These are phyloP conservation scores for Drosophila atripex DNA, from an alignment of 2,888 invertebrate genomes.

Conservation along the genomic window DNA sequence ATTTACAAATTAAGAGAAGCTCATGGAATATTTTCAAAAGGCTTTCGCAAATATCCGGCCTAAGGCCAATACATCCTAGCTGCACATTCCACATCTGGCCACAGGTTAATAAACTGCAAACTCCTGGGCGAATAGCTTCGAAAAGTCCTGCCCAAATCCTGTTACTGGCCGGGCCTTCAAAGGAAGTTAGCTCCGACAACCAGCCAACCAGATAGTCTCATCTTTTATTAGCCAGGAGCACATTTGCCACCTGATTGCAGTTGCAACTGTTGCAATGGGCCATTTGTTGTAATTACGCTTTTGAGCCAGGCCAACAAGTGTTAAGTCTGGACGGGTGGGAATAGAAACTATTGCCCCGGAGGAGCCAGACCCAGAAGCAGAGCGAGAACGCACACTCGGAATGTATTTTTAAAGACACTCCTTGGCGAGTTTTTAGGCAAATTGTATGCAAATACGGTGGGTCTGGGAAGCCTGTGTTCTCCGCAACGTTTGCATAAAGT, in stretches of 20 bases:
- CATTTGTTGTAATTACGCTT: slow-evolving; percentile 78
- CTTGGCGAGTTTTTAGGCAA: slow-evolving; percentile 76
- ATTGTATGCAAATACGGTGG: slow-evolving; percentile 73
- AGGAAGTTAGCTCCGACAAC: slow-evolving; percentile 55
- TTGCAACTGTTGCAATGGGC: slow-evolving; percentile 46
- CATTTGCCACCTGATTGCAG: slow-evolving; percentile 68
- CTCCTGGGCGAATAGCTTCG: slow-evolving; percentile 12
- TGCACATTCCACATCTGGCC: slow-evolving; percentile 1
- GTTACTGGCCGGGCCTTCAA: slow-evolving; percentile 53
- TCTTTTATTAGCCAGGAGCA: slow-evolving; percentile 61
- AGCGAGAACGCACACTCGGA: slow-evolving; percentile 50
- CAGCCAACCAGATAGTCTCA: slow-evolving; percentile 48
- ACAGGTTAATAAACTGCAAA: slow-evolving; percentile 26
- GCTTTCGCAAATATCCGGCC: not conserved
- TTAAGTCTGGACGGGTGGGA: slow-evolving; percentile 47
- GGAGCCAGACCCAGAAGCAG: not conserved
- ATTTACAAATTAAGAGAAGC: slow-evolving; percentile 1
- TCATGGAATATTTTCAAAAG: not conserved
- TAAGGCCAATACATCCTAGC: not conserved
- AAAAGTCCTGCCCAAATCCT: slow-evolving; percentile 35
- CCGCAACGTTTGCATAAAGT: slow-evolving; percentile 28
- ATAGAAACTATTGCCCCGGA: slow-evolving; percentile 19
- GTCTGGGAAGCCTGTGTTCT: slow-evolving; percentile 16
- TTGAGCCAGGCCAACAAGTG: slow-evolving; percentile 78
- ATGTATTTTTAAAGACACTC: slow-evolving; percentile 79